Percentiles rank a stretch among this genome's conserved stretches.
Conservation (phyloP, 2,113 vertebrate species). For the Eulemur rufifrons region DNA sequence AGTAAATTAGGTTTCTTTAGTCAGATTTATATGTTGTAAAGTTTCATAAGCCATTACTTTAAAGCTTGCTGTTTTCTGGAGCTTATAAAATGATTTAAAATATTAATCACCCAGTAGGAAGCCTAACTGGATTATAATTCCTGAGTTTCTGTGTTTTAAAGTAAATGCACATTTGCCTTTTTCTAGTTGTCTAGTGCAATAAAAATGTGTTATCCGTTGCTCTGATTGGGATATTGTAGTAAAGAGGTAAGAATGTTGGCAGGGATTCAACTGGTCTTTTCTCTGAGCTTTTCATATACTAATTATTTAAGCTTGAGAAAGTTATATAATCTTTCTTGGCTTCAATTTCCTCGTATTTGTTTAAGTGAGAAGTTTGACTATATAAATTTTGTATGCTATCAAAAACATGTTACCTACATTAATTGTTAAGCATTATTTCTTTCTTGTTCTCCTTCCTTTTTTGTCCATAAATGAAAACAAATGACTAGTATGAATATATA, state of each 20-base stretch:
- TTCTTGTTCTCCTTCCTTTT: not conserved
- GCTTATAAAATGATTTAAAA: conserved; percentile 7
- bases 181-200: not conserved
- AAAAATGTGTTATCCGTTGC: not conserved
- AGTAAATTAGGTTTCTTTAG: not conserved
- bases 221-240: not conserved
- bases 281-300: not conserved
- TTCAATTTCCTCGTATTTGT: not conserved
- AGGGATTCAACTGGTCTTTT: not conserved
- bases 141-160: not conserved
- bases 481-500: not conserved
- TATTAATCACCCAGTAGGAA: not conserved
- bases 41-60: not conserved
- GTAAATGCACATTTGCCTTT: not conserved
- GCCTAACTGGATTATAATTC: not conserved
- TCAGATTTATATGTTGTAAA: not conserved
- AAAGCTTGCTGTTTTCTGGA: not conserved
- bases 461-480: not conserved
- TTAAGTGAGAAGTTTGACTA: not conserved
- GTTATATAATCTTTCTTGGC: not conserved
- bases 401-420: not conserved
- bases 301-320: not conserved
- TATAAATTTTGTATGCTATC: not conserved
- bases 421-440: not conserved
- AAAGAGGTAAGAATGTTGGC: not conserved